These are phyloP conservation scores for Solea senegalensis DNA, from an alignment of 2,113 vertebrate genomes.

Conservation along the genomic window DNA sequence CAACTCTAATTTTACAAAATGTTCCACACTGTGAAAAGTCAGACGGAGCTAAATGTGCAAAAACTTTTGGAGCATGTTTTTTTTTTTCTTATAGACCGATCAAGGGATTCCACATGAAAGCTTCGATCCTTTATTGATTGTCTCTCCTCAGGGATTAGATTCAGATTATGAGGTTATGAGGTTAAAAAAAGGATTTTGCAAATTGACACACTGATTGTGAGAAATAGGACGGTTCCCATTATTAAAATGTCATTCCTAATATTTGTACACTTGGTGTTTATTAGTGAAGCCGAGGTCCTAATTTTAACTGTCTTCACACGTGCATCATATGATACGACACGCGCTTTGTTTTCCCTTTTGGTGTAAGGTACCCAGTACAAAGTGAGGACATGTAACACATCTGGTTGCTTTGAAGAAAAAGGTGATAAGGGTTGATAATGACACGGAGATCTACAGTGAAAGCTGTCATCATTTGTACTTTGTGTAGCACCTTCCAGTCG, in stretches of 20 bases:
- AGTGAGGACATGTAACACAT: constrained; percentile 64
- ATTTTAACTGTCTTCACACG: constrained; percentile 63
- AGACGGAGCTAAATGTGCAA: constrained; percentile 15
- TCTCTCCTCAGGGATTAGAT: constrained; percentile 33
- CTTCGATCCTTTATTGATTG: constrained; percentile 63
- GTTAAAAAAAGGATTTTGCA: constrained; percentile 52
- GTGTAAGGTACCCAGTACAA: constrained; percentile 50
- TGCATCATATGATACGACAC: constrained; percentile 55
- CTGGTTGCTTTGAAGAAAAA: constrained; percentile 64
- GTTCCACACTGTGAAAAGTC: constrained; percentile 7
- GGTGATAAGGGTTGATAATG: constrained; percentile 69
- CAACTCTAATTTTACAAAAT: constrained; percentile 34
- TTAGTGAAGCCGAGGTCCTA: constrained; percentile 53
- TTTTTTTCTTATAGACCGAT: constrained; percentile 35
- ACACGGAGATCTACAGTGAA: constrained; percentile 57
- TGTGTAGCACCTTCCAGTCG: constrained; percentile 63
- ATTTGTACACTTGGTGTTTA: constrained; percentile 54
- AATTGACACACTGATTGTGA: constrained; percentile 48
- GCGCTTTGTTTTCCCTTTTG: constrained; percentile 22
- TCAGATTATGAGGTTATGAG: constrained; percentile 43
- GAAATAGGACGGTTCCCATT: constrained; percentile 36
- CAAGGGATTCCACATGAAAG: constrained; percentile 56
- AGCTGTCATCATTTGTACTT: constrained; percentile 66
- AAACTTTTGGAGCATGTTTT: constrained; percentile 42
- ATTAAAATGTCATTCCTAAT: constrained; percentile 68